Evolutionary conservation across 2,888 invertebrate species (phyloP).

Genomic region (Meliscaeva auricollis): DNA sequence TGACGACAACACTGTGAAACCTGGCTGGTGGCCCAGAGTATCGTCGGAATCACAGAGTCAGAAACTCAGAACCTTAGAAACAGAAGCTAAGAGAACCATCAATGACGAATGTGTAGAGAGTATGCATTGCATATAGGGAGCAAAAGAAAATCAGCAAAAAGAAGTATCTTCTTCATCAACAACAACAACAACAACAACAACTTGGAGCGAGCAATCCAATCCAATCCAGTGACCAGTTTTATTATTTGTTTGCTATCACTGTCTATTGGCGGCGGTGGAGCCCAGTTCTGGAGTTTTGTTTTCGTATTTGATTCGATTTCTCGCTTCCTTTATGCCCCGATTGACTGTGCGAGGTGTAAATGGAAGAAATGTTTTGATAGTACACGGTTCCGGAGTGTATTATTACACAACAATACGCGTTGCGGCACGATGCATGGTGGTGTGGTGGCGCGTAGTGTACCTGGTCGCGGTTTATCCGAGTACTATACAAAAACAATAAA

Average conservation of each 20-base stretch:
- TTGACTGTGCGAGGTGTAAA: slow-evolving; percentile 14
- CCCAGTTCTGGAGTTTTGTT: slow-evolving; percentile 26
- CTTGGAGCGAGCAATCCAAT: slow-evolving; percentile 40
- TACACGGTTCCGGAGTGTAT: slow-evolving; percentile 19
- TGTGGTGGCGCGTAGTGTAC: not conserved
- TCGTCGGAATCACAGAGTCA: slow-evolving; percentile 40
- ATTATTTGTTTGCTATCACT: slow-evolving; percentile 31
- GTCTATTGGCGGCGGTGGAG: slow-evolving; percentile 28
- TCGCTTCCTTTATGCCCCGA: slow-evolving; percentile 47
- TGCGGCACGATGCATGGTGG: too few relatives aligned
- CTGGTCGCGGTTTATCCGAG: slow-evolving; percentile 20
- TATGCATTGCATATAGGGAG: not conserved
- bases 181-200: slow-evolving; percentile 27
- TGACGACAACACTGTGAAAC: slow-evolving; percentile 57
- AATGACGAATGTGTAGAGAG: slow-evolving; percentile 7
- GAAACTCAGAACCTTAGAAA: slow-evolving; percentile 36
- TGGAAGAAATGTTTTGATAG: slow-evolving; percentile 10
- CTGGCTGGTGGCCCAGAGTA: slow-evolving; percentile 35
- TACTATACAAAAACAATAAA: slow-evolving; percentile 43
- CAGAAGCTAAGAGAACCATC: slow-evolving; percentile 67
- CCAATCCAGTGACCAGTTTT: slow-evolving; percentile 69
- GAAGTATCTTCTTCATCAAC: slow-evolving; percentile 13
- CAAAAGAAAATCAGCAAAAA: slow-evolving; percentile 37
- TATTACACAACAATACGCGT: slow-evolving; percentile 36
- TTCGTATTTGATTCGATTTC: slow-evolving; percentile 57